Evolutionary conservation across 1,140 invertebrate genomes (phyloP), one percentile per base, ranked within the genome.

Genomic region (Ips nitidus): DNA sequence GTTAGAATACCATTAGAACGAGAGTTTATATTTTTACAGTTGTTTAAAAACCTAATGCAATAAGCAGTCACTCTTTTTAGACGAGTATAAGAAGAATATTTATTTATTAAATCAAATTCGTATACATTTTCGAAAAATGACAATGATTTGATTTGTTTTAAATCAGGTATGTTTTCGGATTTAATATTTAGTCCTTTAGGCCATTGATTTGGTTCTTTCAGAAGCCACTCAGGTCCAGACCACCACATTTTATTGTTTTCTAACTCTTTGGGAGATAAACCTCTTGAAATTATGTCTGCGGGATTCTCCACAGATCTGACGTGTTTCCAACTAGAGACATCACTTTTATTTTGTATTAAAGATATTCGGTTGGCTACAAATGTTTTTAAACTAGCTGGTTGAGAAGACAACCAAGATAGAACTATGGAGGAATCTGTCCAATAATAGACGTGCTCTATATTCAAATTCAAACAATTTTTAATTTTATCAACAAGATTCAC

Each of bases 221-320:
- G 2, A 50, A 38, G 42, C 22, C 7, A 38, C 22, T 8, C 36
- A 53, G 62, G 37, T 53, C 3, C 43, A n/a, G 63, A 22, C 40
- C 1, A 55, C 4, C 52, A 53, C n/a, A 37, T 6, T 3, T 42
- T 2, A 63, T 7, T 50, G 37, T 42, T 63, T 63, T 45, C 55
- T 57, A 57, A 38, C 42, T 63, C 6, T 22, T 42, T 22, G 42
- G 81, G 73, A 1, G 39, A 53, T 8, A 76, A 37, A 38, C 82
- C 82, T 7, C 82, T 62, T 3, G 81, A 82, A 56, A 80, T 66
- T 5, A 80, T 65, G 74, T 83, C 81, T 1, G 81, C 80, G 0
- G 82, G 81, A 67, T 84, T 83, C 1, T 72, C 58, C 2, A 71
- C 56, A 0, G 78, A 74, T 8, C 64, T 52, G 0, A 82, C 76